Evolutionary conservation across 1,140 invertebrate genomes (phyloP), one percentile per base, ranked within the genome.

Genomic region (Phymorhynchus buccinoides): DNA sequence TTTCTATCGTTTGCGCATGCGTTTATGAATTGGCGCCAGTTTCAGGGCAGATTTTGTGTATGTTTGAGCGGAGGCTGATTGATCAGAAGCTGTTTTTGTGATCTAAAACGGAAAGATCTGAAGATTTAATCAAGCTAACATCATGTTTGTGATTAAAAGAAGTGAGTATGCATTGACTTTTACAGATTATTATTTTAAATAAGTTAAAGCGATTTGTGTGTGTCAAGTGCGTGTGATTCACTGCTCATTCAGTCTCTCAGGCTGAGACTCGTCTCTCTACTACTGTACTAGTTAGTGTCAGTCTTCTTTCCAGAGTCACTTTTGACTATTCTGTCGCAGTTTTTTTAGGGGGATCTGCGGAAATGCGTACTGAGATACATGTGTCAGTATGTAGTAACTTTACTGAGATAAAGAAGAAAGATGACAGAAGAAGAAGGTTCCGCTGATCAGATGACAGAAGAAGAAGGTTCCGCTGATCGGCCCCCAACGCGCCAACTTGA

Each of bases 71-170:
- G 6, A 75, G n/a, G n/a, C 6, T 22, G n/a, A 52, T 39, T 16
- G 39, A 32, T 22, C 30, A 9, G 3, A 41, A n/a, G 9, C 75
- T n/a, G 75, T 22, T 9, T 42, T 78, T 16, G n/a, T 42, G 22
- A 27, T n/a, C n/a, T 78, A 18, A 27, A n/a, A 22, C 27, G n/a
- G 6, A 78, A 22, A 1, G 4, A 27, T 27, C 22, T 42, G 75
- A 41, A 39, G 27, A 78, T 22, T 9, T 12, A 9, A 2, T 78
- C 18, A 37, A 22, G 35, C 42, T 27, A 42, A 18, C 75, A 79
- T 32, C 41, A 79, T 79, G 77, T 79, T 52, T 22, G 77, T 79
- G 14, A 30, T 9, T 0, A 79, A 79, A 52, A 79, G 77, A 79
- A 44, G 77, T 79, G 22, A 48, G 41, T 52, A n/a, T 42, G 16